Conservation (phyloP, 2,888 invertebrate genomes). For the Mythimna lalbum region DNA sequence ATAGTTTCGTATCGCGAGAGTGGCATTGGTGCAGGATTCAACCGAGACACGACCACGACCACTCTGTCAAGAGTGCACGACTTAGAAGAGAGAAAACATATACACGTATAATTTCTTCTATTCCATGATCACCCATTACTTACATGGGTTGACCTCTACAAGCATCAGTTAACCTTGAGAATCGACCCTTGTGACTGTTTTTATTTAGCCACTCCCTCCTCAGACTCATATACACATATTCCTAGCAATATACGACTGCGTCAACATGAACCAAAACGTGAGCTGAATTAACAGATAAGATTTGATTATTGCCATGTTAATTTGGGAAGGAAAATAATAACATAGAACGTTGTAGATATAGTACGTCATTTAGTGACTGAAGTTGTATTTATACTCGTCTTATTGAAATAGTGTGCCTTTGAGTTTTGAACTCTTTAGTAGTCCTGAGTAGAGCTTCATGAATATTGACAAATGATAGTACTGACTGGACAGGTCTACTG, state of each 20-base stretch:
- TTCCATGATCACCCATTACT: too few species aligned
- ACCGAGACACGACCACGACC: too few species aligned
- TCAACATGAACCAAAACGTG: slow-evolving; percentile 44
- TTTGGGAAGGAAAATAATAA: slow-evolving; percentile 37
- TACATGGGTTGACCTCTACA: background rate
- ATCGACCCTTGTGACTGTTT: background rate
- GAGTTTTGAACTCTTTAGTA: background rate
- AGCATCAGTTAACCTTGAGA: background rate
- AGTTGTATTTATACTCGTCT: background rate
- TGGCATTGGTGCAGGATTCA: too few species aligned
- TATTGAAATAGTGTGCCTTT: background rate
- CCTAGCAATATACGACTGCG: slow-evolving; percentile 16
- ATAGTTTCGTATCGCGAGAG: too few species aligned
- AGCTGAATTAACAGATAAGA: slow-evolving; percentile 47
- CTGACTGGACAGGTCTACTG: too few species aligned
- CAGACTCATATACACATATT: slow-evolving; percentile 2
- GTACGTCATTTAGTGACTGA: background rate
- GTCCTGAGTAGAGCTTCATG: too few species aligned
- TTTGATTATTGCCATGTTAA: slow-evolving; percentile 42
- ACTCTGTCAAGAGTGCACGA: too few species aligned
- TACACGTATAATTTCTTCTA: too few species aligned
- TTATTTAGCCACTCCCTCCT: background rate
- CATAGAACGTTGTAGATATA: background rate
- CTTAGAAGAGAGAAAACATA: too few species aligned
- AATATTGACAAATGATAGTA: too few species aligned